Conservation (phyloP, 1,140 invertebrate genomes). For the Charaxes varanes region DNA sequence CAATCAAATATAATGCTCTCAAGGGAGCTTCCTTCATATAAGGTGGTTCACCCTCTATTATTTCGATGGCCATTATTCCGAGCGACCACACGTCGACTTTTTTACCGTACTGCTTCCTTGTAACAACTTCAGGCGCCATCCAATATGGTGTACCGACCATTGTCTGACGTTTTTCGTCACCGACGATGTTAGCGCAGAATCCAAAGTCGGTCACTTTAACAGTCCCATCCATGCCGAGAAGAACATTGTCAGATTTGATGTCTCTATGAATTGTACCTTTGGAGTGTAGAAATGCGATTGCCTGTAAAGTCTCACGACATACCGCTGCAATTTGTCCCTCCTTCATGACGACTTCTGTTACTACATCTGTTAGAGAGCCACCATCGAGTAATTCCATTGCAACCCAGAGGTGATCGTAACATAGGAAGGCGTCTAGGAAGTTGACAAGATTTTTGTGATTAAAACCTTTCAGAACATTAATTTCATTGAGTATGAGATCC, state of each 20-base stretch:
- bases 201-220: constrained; percentile 99
- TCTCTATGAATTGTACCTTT: constrained; percentile 95
- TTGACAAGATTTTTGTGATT: constrained; percentile 98
- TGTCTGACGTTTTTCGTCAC: constrained; percentile 95
- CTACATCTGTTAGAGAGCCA: constrained; percentile 96
- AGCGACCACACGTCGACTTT: constrained; percentile 98
- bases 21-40: constrained; percentile 96
- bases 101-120: constrained; percentile 87
- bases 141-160: constrained; percentile 95
- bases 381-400: constrained; percentile 97
- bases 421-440: constrained; percentile 93
- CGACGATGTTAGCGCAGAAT: constrained; percentile 93
- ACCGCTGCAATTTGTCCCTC: constrained; percentile 98
- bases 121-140: constrained; percentile 95
- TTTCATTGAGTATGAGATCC: constrained; percentile 96
- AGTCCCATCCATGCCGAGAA: constrained; percentile 95
- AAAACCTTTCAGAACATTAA: constrained; percentile 93
- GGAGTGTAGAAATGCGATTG: constrained; percentile 92
- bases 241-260: constrained; percentile 97
- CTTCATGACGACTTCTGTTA: constrained; percentile 98
- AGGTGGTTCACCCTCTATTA: constrained; percentile 98
- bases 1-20: constrained; percentile 95
- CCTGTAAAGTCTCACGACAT: constrained; percentile 93
- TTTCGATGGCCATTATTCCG: constrained; percentile 98
- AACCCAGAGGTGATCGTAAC: constrained; percentile 94